phyloP scores from a whole-genome alignment of 2,888 invertebrate genomes.

The Dermolepida albohirtum region DNA sequence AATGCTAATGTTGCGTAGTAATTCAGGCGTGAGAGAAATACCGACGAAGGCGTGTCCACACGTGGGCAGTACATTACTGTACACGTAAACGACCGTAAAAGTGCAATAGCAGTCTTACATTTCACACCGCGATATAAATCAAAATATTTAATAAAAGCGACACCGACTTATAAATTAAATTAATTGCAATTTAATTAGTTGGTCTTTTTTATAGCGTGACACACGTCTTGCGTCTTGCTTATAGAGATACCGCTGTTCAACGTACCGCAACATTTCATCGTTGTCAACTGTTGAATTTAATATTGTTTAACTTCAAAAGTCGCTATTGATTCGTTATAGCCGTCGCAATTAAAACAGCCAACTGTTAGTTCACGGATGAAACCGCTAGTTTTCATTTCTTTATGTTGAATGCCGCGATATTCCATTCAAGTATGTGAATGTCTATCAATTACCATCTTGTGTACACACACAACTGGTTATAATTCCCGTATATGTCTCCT shows the following conservation, averaged over 20 bases:
- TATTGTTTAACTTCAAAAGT: conserved; percentile 31
- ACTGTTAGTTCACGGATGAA: conserved; percentile 22
- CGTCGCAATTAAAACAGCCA: conserved; percentile 20
- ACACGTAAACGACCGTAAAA: conserved; percentile 11
- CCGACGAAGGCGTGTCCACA: conserved; percentile 4
- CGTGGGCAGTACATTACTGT: conserved; percentile 9
- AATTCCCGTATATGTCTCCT: conserved; percentile 29
- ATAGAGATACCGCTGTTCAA: conserved; percentile 13
- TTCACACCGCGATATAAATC: conserved; percentile 31
- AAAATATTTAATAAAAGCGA: conserved; percentile 35
- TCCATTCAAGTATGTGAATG: conserved; percentile 38
- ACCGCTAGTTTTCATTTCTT: conserved; percentile 29
- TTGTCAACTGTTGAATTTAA: conserved; percentile 21
- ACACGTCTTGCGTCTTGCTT: conserved; percentile 7
- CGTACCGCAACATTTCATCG: conserved; percentile 33
- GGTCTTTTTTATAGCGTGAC: conserved; percentile 20
- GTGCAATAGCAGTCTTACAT: not conserved
- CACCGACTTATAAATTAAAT: conserved; percentile 35
- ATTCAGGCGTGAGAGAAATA: too few species aligned
- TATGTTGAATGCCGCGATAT: conserved; percentile 15
- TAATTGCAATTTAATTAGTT: conserved; percentile 33
- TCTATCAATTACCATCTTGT: conserved; percentile 39
- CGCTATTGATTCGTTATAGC: conserved; percentile 32
- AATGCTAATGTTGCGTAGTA: too few species aligned
- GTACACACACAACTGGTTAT: conserved; percentile 27